Evolutionary conservation across 2,888 invertebrate genomes (phyloP), one percentile per base, ranked within the genome.

Genomic region (Capitulum mitella): DNA sequence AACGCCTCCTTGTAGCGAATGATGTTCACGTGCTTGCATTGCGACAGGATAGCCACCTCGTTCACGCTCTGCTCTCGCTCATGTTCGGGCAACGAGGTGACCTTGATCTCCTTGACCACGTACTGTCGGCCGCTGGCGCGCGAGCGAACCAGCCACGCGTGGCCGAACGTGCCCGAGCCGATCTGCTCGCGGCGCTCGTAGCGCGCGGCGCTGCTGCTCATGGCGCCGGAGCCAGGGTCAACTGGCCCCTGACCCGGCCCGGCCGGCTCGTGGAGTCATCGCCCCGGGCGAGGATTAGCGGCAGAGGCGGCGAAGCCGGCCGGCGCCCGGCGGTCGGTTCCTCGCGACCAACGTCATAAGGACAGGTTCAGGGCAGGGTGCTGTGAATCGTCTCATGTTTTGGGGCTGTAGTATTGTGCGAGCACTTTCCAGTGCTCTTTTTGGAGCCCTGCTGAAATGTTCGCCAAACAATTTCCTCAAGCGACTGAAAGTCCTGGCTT

Each of bases 141-240:
- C 64, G 81, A 81, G 32, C 78, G 48, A 19, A 82, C 82, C 8
- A 82, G 81, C 82, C 82, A 82, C 14, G 82, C 82, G 64, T 82
- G 81, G 19, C 82, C 82, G 40, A 82, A 82, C 5, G 82, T 82
- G 1, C 82, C 82, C 19, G 79, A 78, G 12, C 82, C 82, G 34
- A 82, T 81, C 26, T 78, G 78, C 26, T 61, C 48, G 46, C 79
- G 40, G 54, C 80, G 80, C 78, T 79, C 61, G 76, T 80, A 80
- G 40, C 77, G 58, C 37, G 70, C 78, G 40, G 58, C 32, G 46
- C 78, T 46, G 78, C 64, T 32, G 58, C 64, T 54, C 40, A n/a
- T 74, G 61, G 43, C 14, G 78, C 78, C 37, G 51, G n/a, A n/a
- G n/a, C n/a, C n/a, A n/a, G n/a, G n/a, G n/a, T 22, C 51, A 51